A percentile compares a stretch with the other conserved stretches of the same genome.
These are phyloP conservation scores for Cheilosia vulpina DNA, from an alignment of 2,888 invertebrate genomes.

Conservation along the genomic window DNA sequence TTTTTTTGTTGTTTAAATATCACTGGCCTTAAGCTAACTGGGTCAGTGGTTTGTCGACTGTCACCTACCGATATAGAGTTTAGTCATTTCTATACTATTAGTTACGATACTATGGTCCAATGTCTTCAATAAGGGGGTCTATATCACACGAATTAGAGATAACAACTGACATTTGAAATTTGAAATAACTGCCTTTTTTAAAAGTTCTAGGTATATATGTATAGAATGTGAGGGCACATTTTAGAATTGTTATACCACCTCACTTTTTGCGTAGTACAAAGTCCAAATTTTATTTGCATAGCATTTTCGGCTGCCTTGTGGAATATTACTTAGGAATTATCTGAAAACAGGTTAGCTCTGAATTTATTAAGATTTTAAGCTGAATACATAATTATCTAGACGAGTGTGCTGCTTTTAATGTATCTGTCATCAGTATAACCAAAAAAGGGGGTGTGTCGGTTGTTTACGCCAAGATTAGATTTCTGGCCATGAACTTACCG, in stretches of 20 bases:
- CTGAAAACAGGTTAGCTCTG: constrained; percentile 15
- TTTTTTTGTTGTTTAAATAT: background rate
- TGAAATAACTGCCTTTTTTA: background rate
- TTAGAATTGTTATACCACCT: background rate
- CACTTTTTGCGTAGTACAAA: constrained; percentile 6
- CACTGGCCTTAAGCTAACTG: constrained; percentile 22
- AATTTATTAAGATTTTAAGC: constrained; percentile 12
- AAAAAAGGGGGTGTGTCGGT: constrained; percentile 50
- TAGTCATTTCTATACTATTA: background rate
- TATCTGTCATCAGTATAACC: constrained; percentile 3
- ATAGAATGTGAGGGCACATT: background rate
- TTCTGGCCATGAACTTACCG: constrained; percentile 34
- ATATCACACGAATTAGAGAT: constrained; percentile 1
- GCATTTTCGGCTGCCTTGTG: constrained; percentile 11
- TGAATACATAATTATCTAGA: constrained; percentile 8
- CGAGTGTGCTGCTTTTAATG: constrained; percentile 6
- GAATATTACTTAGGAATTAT: background rate
- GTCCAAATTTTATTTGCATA: background rate
- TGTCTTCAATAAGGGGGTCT: background rate
- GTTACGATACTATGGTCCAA: background rate
- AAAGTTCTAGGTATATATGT: background rate
- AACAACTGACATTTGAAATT: constrained; percentile 19
- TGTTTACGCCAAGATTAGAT: background rate
- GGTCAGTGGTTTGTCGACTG: constrained; percentile 20
- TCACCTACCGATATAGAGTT: constrained; percentile 8